A percentile compares a stretch with the other conserved stretches of the same genome.
Conservation (phyloP, 2,888 invertebrate species). For the Meteorus cinctellus region DNA sequence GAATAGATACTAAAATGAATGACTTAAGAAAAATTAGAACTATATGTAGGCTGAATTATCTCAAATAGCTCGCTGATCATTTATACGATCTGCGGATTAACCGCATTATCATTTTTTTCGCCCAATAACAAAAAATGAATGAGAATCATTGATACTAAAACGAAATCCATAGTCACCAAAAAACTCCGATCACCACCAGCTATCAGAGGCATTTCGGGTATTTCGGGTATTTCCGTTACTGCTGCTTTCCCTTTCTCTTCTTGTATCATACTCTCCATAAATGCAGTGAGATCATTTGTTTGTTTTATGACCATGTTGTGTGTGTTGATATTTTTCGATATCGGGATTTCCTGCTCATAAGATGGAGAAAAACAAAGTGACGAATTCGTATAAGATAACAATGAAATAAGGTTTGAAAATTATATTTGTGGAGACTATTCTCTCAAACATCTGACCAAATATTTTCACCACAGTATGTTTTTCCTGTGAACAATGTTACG, state of each 20-base stretch:
- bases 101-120: no score
- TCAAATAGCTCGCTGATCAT: background rate
- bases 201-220: constrained; percentile 77
- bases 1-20: constrained; percentile 15
- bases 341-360: constrained; percentile 71
- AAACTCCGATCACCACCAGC: constrained; percentile 79
- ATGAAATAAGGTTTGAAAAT: background rate
- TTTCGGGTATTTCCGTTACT: constrained; percentile 75
- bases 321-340: constrained; percentile 77
- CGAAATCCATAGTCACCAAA: constrained; percentile 77
- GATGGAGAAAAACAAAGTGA: constrained; percentile 36
- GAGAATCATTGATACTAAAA: constrained; percentile 1
- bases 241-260: constrained; percentile 77
- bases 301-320: constrained; percentile 81
- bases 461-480: no score
- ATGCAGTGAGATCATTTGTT: constrained; percentile 82
- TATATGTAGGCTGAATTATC: background rate
- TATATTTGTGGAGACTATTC: background rate
- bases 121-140: constrained; percentile 10
- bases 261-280: constrained; percentile 85
- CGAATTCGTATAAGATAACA: constrained; percentile 35
- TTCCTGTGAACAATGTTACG: no score
- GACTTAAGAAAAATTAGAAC: background rate
- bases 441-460: background rate
- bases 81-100: background rate